Evolutionary conservation across 2,888 invertebrate species (phyloP).

Genomic region (Polia nebulosa): DNA sequence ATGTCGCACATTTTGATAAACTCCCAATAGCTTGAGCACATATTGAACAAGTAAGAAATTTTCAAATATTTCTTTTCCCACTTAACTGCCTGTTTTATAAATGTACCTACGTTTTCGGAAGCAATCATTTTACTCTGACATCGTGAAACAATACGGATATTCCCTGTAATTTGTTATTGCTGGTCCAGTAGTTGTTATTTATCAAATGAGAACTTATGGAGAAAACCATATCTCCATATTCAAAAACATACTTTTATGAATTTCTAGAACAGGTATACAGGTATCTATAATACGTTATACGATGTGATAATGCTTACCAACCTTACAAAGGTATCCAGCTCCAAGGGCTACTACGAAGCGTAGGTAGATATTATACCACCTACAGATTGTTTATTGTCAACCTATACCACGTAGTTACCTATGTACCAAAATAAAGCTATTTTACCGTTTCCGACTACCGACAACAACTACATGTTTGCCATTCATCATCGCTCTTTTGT

Average conservation of each 20-base stretch:
- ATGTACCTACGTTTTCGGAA: background rate
- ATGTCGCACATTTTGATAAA: conserved; percentile 12
- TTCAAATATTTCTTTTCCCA: background rate
- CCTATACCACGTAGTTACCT: background rate
- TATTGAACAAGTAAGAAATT: conserved; percentile 2
- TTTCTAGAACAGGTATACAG: background rate
- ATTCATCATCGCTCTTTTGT: conserved; percentile 41
- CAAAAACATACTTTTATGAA: background rate
- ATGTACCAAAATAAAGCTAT: conserved; percentile 12
- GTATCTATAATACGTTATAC: background rate
- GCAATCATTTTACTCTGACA: conserved; percentile 3
- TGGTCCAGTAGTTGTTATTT: background rate
- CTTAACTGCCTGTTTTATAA: conserved; percentile 1
- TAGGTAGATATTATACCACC: background rate
- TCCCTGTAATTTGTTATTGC: background rate
- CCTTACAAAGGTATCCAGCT: background rate
- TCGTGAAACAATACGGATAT: conserved; percentile 18
- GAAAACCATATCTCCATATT: background rate
- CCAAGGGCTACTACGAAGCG: background rate
- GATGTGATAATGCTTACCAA: background rate
- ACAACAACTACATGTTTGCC: conserved; percentile 13
- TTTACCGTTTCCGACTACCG: conserved; percentile 7
- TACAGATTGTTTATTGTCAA: conserved; percentile 8
- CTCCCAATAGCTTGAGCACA: conserved; percentile 3
- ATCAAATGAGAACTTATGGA: background rate